These are phyloP conservation scores for Psilanteris sp. DNA, from an alignment of 1,140 invertebrate species.

Conservation along the genomic window DNA sequence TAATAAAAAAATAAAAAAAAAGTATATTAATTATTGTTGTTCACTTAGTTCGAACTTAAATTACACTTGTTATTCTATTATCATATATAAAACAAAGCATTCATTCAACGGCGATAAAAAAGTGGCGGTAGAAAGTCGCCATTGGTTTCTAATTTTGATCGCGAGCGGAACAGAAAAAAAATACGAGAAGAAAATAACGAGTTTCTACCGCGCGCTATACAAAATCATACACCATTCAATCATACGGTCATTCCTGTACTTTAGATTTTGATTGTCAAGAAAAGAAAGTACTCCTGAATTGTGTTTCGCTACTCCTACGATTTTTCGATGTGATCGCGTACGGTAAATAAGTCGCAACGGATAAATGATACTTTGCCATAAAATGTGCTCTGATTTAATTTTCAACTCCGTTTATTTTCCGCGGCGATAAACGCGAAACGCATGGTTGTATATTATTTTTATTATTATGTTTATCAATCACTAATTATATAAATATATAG, in stretches of 20 bases:
- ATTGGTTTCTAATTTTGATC: constrained; percentile 54
- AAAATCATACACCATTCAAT: constrained; percentile 60
- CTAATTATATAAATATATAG: too few species aligned
- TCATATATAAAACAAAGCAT: constrained; percentile 25
- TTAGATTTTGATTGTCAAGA: constrained; percentile 55
- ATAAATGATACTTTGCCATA: constrained; percentile 34
- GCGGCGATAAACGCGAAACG: too few species aligned
- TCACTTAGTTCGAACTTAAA: constrained; percentile 5
- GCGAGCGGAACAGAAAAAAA: constrained; percentile 18
- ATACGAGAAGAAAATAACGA: constrained; percentile 45
- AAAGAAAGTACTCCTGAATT: constrained; percentile 51
- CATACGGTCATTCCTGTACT: constrained; percentile 46
- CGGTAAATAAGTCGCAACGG: constrained; percentile 25
- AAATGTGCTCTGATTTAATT: too few species aligned
- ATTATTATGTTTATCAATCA: too few species aligned
- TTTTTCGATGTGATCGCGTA: constrained; percentile 34
- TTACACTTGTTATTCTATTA: constrained; percentile 6
- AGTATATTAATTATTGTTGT: neutral
- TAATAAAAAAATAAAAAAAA: neutral
- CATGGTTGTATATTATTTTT: too few species aligned
- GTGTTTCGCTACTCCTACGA: constrained; percentile 21
- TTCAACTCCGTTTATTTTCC: too few species aligned
- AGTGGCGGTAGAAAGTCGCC: constrained; percentile 47
- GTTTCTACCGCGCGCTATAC: constrained; percentile 43
- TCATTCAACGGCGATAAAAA: constrained; percentile 21